Evolutionary conservation across 2,797 vertebrate genomes (phyloP), one percentile per base, ranked within the genome.

Genomic region (Paratrypauchen microcephalus): DNA sequence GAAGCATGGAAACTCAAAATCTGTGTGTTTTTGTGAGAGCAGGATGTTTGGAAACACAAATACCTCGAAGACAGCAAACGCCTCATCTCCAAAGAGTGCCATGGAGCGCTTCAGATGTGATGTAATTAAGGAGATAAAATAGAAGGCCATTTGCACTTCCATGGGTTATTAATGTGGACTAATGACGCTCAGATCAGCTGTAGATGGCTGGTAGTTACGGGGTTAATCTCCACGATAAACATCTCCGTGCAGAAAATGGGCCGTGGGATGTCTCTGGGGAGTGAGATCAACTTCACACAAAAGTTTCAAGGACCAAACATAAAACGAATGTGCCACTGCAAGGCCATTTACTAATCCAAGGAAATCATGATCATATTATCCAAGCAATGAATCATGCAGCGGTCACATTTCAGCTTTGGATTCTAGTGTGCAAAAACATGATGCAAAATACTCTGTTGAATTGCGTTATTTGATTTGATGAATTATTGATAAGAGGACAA

Each of bases 91-190:
- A 83, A 85, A 88, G 88, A 87, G 80, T 79, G 80, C 75, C 87
- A 79, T 87, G 79, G 84, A 84, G 86, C 89, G 55, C 87, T 87
- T 89, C 82, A 89, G 90, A 91, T 92, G 88, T 90, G 88, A 86
- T 89, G 91, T 91, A 92, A 93, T 94, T 93, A 93, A 92, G 90
- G 93, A 91, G 90, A 92, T 92, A 87, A 92, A 92, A 92, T 83
- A 89, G 83, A 87, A 85, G 75, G 61, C 88, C 88, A 93, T 92
- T 93, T 92, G 87, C 88, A 87, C 89, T 90, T 90, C 81, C 88
- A 92, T 91, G 92, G 89, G 86, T 92, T 92, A 92, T 92, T 93
- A 93, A 92, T 93, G 91, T 90, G 91, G 90, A 91, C 91, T 92
- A 94, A 93, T 94, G 93, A 92, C 77, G 84, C 88, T 88, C 81